A percentile compares a stretch with the other conserved stretches of the same genome.
These are phyloP conservation scores for Amphimallon solstitiale DNA, from an alignment of 2,888 invertebrate species.

Conservation along the genomic window DNA sequence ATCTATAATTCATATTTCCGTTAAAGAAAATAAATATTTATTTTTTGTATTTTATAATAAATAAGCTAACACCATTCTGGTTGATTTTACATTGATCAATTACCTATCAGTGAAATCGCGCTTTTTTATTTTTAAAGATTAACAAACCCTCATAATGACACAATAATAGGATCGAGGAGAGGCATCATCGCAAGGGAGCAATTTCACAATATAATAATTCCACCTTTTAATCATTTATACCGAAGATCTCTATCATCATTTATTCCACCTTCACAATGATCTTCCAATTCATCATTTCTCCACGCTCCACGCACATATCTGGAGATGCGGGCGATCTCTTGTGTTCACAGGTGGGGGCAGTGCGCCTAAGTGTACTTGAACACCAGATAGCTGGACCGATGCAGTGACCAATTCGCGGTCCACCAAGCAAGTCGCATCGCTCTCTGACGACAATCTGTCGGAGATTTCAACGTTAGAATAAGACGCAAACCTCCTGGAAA, in stretches of 20 bases:
- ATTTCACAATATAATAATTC: constrained; percentile 53
- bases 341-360: constrained; percentile 49
- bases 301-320: constrained; percentile 54
- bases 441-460: constrained; percentile 1
- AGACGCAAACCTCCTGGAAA: constrained; percentile 39
- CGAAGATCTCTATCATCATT: constrained; percentile 56
- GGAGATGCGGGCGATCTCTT: constrained; percentile 54
- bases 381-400: constrained; percentile 47
- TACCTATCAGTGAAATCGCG: not conserved
- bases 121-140: not conserved
- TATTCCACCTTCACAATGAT: constrained; percentile 57
- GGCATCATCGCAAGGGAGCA: no score
- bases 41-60: no score
- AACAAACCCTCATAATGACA: not conserved
- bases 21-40: no score
- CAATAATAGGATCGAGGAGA: no score
- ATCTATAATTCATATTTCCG: no score
- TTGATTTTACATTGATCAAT: no score
- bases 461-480: constrained; percentile 39
- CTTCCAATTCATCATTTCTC: constrained; percentile 58
- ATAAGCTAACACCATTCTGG: no score
- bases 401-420: constrained; percentile 58
- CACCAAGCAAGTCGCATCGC: constrained; percentile 50
- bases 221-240: constrained; percentile 54
- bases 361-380: constrained; percentile 44